These are phyloP conservation scores for Zaprionus obscuricornis DNA, from an alignment of 2,888 invertebrate species.

Conservation along the genomic window DNA sequence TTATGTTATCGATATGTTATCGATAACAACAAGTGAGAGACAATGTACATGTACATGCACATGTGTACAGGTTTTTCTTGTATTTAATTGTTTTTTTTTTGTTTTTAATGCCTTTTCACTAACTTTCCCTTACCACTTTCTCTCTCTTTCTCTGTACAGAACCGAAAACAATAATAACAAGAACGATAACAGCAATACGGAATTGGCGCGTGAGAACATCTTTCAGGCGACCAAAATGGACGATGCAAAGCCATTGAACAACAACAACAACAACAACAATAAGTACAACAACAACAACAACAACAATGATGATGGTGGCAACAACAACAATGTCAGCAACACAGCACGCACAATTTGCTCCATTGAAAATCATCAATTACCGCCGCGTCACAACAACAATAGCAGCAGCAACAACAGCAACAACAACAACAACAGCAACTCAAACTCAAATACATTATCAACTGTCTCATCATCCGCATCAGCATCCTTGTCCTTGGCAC, in stretches of 20 bases:
- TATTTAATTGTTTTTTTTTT: slow-evolving; percentile 43
- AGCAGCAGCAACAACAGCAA: slow-evolving; percentile 10
- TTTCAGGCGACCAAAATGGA: slow-evolving; percentile 81
- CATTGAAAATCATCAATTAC: slow-evolving; percentile 65
- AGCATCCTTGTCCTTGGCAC: slow-evolving; percentile 24
- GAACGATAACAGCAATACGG: slow-evolving; percentile 56
- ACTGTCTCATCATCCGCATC: slow-evolving; percentile 13
- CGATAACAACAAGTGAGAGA: too few species aligned
- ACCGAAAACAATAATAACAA: slow-evolving; percentile 71
- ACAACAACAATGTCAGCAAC: slow-evolving; percentile 23
- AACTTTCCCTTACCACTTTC: slow-evolving; percentile 73
- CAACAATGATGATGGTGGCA: slow-evolving; percentile 23
- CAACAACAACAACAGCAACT: slow-evolving; percentile 24
- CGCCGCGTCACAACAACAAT: slow-evolving; percentile 45
- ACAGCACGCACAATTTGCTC: slow-evolving; percentile 57
- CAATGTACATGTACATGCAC: neutral
- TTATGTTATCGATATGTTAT: neutral
- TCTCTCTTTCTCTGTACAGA: slow-evolving; percentile 67
- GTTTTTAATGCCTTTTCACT: slow-evolving; percentile 49
- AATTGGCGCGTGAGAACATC: slow-evolving; percentile 82
- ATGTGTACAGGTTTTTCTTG: slow-evolving; percentile 44
- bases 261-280: slow-evolving; percentile 38
- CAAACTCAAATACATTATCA: slow-evolving; percentile 6
- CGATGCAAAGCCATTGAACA: slow-evolving; percentile 69
- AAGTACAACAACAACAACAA: slow-evolving; percentile 11